Evolutionary conservation across 2,888 invertebrate genomes (phyloP), one percentile per base, ranked within the genome.

Genomic region (Macropis europaea): DNA sequence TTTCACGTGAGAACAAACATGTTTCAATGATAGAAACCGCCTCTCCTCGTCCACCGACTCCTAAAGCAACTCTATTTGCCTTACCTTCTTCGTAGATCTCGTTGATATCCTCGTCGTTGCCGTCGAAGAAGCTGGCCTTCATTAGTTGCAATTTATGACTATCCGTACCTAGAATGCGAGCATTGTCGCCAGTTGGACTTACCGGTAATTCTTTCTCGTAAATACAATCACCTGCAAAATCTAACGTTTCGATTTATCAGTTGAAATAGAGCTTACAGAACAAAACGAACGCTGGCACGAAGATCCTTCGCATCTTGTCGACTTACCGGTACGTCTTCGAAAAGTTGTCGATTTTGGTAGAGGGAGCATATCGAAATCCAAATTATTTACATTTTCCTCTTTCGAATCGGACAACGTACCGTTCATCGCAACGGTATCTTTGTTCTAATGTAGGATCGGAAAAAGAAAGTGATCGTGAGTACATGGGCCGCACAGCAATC

Each of bases 61-160:
- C n/a, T 2, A 17, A 32, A 9, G 15, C 15, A 13, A 43, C 9
- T 22, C 2, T n/a, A 1, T 7, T 15, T 7, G 2, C n/a, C 2
- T 34, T 72, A 72, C 72, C 73, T 60, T 54, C 26, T 11, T 67
- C 63, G 3, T 34, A 54, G 6, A 7, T 9, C 2, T 67, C 63
- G 9, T 19, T 47, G n/a, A 52, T 48, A 3, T 88, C 87, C 5
- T 86, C 89, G 36, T 83, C 86, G 32, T 90, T 90, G 15, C 86
- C 88, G 1, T 92, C 92, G 81, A 94, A 96, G 53, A 96, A 92
- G 0, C 95, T 95, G 0, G 95, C 95, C 88, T 96, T 96, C 96
- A 96, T 96, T 0, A 96, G 90, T 83, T 96, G 96, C 28, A 96
- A 91, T 81, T 93, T 93, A 77, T 95, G 94, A 13, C 94, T 92